Evolutionary conservation across 2,797 vertebrate species (phyloP).

Genomic region (Tarsius wallacei): DNA sequence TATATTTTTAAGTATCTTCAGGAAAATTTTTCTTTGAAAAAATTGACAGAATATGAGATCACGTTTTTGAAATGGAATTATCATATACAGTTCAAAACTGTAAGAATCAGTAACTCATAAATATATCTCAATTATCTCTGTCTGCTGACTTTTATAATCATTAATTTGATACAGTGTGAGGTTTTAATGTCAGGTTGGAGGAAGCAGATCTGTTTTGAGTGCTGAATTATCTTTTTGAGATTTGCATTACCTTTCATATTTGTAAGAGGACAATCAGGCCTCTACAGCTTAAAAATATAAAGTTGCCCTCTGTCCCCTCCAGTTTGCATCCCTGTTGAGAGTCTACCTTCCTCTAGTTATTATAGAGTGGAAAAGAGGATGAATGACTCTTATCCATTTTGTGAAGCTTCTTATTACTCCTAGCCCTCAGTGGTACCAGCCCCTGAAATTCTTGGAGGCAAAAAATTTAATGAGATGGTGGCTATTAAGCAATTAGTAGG

Average conservation of each 20-base stretch:
- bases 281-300: neutral
- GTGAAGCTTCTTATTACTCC: neutral
- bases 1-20: neutral
- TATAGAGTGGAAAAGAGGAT: neutral
- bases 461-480: neutral
- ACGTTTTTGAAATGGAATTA: neutral
- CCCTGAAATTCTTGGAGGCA: no score
- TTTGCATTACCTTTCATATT: neutral
- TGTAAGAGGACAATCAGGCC: neutral
- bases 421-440: neutral
- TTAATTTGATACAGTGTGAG: neutral
- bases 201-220: neutral
- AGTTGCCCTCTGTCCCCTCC: neutral
- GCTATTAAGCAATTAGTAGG: neutral
- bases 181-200: neutral
- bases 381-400: neutral
- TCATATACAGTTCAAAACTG: neutral
- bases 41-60: neutral
- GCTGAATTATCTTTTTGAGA: neutral
- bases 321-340: fast-evolving
- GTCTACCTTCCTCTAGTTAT: neutral
- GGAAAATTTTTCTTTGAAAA: neutral
- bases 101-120: neutral
- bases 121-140: neutral
- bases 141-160: neutral